Evolutionary conservation across 1,140 invertebrate species (phyloP).

Genomic region (Lepidostoma basale): DNA sequence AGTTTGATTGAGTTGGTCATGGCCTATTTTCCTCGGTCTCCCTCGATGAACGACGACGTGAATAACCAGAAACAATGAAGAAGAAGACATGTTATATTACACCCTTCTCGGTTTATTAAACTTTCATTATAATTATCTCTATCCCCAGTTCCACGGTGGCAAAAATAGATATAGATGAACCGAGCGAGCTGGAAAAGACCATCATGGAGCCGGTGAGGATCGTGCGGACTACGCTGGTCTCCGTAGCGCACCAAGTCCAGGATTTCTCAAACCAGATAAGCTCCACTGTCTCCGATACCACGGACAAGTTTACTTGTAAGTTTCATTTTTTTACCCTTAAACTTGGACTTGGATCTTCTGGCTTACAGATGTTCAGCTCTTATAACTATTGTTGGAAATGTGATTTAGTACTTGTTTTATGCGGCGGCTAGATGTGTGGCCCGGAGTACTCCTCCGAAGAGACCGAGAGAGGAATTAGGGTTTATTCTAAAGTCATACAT

Average conservation of each 20-base stretch:
- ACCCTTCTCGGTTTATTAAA: neutral
- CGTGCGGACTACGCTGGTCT: slow-evolving; percentile 52
- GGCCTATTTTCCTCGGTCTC: too few relatives aligned
- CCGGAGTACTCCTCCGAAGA: too few relatives aligned
- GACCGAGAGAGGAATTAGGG: too few relatives aligned
- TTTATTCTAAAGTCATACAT: too few relatives aligned
- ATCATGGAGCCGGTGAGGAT: slow-evolving; percentile 51
- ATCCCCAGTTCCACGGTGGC: slow-evolving; percentile 49
- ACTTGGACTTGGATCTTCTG: too few relatives aligned
- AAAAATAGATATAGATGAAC: slow-evolving; percentile 49
- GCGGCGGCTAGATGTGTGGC: too few relatives aligned
- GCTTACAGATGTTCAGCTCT: too few relatives aligned
- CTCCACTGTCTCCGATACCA: slow-evolving; percentile 52
- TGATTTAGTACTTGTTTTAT: too few relatives aligned
- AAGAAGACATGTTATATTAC: neutral
- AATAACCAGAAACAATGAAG: neutral
- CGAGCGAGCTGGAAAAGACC: slow-evolving; percentile 49
- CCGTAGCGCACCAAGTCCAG: slow-evolving; percentile 51
- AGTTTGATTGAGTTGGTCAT: too few relatives aligned
- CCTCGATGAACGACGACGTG: neutral
- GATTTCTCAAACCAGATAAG: slow-evolving; percentile 49
- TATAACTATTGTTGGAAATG: too few relatives aligned
- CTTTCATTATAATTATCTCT: too few relatives aligned
- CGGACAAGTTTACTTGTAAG: slow-evolving; percentile 56
- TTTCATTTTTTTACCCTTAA: too few relatives aligned